Conservation (phyloP, 2,113 vertebrate species). For the Solea solea region DNA sequence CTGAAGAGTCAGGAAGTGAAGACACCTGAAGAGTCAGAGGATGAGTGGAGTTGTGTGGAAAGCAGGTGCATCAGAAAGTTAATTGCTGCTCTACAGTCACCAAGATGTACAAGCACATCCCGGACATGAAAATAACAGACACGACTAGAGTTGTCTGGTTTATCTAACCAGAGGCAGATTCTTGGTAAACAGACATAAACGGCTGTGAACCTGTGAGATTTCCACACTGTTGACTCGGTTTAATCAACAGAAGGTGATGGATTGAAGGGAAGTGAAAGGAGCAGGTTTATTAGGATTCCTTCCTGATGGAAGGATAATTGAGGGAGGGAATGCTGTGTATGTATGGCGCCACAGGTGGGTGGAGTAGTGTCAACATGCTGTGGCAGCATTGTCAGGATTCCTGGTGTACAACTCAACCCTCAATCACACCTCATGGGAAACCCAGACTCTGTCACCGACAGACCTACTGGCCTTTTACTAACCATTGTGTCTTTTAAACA, state of each 20-base stretch:
- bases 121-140: constrained; percentile 41
- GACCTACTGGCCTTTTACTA: neutral
- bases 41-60: constrained; percentile 4
- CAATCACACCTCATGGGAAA: constrained; percentile 48
- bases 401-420: constrained; percentile 52
- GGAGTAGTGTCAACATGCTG: constrained; percentile 58
- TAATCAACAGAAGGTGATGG: constrained; percentile 62
- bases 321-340: constrained; percentile 56
- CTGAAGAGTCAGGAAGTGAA: constrained; percentile 11
- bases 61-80: neutral
- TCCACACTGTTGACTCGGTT: constrained; percentile 58
- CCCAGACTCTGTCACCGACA: constrained; percentile 12
- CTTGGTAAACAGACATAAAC: constrained; percentile 86
- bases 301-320: constrained; percentile 74
- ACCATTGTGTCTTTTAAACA: constrained; percentile 2
- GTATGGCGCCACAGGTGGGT: constrained; percentile 68
- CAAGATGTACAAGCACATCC: constrained; percentile 45
- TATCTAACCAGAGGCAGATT: constrained; percentile 72
- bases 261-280: constrained; percentile 64
- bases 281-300: constrained; percentile 78
- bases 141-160: constrained; percentile 42
- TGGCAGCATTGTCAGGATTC: constrained; percentile 68
- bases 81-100: constrained; percentile 66
- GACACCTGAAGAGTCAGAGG: constrained; percentile 53
- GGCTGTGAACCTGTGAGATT: constrained; percentile 62